Percentiles rank a stretch among this genome's conserved stretches.
Conservation (phyloP, 1,140 invertebrate genomes). For the Papilio helenus region DNA sequence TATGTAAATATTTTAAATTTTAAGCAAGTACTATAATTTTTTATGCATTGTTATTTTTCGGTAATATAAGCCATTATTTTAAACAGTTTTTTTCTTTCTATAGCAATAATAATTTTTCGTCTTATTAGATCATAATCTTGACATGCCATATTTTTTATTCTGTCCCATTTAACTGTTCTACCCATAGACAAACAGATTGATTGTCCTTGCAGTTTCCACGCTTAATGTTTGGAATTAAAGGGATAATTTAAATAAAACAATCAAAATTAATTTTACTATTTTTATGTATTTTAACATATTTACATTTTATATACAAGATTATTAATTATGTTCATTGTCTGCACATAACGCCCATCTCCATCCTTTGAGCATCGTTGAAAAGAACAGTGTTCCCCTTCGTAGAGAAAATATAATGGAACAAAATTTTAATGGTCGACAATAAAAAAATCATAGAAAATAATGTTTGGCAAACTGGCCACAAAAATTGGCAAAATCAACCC, state of each 20-base stretch:
- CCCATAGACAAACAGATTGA: no score
- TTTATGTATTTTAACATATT: slow-evolving; percentile 77
- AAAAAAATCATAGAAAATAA: no score
- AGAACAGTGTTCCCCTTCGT: neutral
- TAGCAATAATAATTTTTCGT: neutral
- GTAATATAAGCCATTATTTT: neutral
- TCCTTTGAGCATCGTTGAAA: slow-evolving; percentile 66
- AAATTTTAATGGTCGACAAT: no score
- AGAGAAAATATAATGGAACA: neutral
- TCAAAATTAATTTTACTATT: slow-evolving; percentile 61
- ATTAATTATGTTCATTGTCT: slow-evolving; percentile 53
- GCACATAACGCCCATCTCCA: slow-evolving; percentile 51
- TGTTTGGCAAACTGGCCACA: neutral
- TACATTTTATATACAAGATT: slow-evolving; percentile 81
- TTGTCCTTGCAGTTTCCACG: no score
- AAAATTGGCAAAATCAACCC: neutral
- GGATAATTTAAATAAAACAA: slow-evolving; percentile 34
- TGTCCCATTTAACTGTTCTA: no score
- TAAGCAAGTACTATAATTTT: neutral
- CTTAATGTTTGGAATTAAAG: neutral
- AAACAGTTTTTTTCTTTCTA: neutral
- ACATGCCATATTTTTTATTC: no score
- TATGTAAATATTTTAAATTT: neutral
- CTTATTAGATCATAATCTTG: no score
- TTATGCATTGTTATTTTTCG: neutral